A percentile compares a stretch with the other conserved stretches of the same genome.
These are phyloP conservation scores for Pterocles orientalis DNA, from an alignment of 2,113 vertebrate species.

Conservation along the genomic window DNA sequence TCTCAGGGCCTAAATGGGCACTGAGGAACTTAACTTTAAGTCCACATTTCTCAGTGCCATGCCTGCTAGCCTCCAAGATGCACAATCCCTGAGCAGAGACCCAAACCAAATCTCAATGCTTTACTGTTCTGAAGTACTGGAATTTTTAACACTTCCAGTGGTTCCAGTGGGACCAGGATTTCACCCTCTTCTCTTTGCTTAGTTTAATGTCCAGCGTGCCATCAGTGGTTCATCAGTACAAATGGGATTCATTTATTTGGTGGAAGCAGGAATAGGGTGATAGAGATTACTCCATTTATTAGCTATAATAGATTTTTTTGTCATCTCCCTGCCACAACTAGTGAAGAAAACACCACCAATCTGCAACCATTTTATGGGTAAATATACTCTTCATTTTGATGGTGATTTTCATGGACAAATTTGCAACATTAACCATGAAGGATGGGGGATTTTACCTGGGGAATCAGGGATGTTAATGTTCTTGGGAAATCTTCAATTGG, in stretches of 20 bases:
- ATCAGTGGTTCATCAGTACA: not conserved
- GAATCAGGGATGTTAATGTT: not conserved
- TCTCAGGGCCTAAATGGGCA: not conserved
- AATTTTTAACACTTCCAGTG: not conserved
- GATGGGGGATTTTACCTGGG: not conserved
- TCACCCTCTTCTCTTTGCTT: not conserved
- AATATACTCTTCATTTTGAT: not conserved
- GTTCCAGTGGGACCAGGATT: not conserved
- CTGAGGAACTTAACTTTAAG: not conserved
- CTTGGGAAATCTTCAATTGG: not conserved
- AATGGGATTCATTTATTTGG: not conserved
- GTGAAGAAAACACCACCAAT: not conserved
- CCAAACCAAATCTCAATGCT: not conserved
- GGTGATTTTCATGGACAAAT: not conserved
- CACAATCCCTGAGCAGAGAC: not conserved
- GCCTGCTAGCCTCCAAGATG: not conserved
- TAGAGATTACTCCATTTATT: not conserved
- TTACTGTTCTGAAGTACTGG: not conserved
- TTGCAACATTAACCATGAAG: not conserved
- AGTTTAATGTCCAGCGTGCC: not conserved
- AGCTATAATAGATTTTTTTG: not conserved
- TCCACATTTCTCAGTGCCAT: not conserved
- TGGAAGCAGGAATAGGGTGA: not conserved
- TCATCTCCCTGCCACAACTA: not conserved
- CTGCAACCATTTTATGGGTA: not conserved